Base-by-base conservation (phyloP, 2,797 vertebrate genomes). In the Periparus ater region DNA sequence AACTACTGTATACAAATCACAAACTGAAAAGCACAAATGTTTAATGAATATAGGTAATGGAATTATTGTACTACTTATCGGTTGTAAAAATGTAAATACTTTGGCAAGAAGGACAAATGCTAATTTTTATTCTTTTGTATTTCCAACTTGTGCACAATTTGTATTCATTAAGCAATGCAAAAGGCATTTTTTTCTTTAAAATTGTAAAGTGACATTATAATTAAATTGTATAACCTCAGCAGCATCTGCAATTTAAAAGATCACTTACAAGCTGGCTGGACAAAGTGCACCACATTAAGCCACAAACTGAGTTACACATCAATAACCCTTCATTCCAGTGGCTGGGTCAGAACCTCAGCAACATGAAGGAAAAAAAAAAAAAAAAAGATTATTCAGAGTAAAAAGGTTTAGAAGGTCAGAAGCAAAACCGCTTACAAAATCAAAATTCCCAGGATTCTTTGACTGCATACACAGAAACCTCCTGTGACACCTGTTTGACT, bases 181-280 rank as follows among this genome's bases (percentile, higher is more conserved):
- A 98, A 97, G 87, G 78, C 93, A 95, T 96, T 96, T 98, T 97
- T 95, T 91, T 88, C 93, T 92, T 97, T 97, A 97, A 97, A 97
- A 97, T 96, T 98, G 94, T 97, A 97, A 97, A 97, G 96, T 98
- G 96, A 97, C 96, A 97, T 97, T 97, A 97, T 97, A 98, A 98
- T 98, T 97, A 97, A 98, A 98, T 97, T 96, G 96, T 90, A 96
- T 97, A 97, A 96, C 96, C 95, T 95, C 92, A 66, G 94, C 74
- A 96, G 92, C 95, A 97, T 97, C 95, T 96, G 89, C 96, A 97
- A 97, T 96, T 97, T 97, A 96, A 97, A 95, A 94, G 93, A 95
- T 96, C 96, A 95, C 97, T 97, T 96, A 96, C 92, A 97, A 96
- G 88, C 95, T 84, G 91, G 90, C 95, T 96, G 96, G 97, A 97